Evolutionary conservation across 2,113 vertebrate genomes (phyloP).

Genomic region (Bufo gargarizans): DNA sequence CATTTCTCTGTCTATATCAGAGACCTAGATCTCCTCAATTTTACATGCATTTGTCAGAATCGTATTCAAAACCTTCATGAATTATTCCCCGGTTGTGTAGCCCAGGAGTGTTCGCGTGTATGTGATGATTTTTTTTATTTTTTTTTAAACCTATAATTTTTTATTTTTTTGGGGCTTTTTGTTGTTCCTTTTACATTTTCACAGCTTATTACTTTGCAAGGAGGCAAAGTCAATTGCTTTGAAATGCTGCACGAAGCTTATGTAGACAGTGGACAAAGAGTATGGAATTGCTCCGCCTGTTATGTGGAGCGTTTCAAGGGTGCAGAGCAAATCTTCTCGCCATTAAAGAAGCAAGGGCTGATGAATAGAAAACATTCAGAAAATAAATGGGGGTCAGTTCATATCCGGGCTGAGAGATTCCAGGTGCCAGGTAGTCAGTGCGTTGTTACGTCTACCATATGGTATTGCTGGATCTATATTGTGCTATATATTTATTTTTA

Average conservation of each 20-base stretch:
- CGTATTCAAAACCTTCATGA: slow-evolving; percentile 55
- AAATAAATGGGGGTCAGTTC: neutral
- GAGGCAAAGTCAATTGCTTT: slow-evolving; percentile 44
- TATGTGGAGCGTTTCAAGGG: slow-evolving; percentile 14
- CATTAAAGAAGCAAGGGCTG: neutral
- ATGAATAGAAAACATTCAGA: slow-evolving; percentile 10
- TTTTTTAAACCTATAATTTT: neutral
- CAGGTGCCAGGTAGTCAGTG: neutral
- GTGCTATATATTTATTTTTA: too few species aligned
- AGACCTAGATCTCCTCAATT: slow-evolving; percentile 38
- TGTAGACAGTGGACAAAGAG: slow-evolving; percentile 27
- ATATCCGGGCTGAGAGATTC: neutral
- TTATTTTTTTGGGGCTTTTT: neutral
- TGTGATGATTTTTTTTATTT: slow-evolving; percentile 10
- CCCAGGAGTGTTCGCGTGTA: slow-evolving; percentile 2
- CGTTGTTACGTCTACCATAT: neutral
- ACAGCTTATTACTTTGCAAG: slow-evolving; percentile 47
- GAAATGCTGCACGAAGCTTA: slow-evolving; percentile 32
- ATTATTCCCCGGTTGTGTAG: slow-evolving; percentile 49
- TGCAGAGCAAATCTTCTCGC: neutral
- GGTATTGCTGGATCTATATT: neutral
- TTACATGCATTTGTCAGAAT: slow-evolving; percentile 50
- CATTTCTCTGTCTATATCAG: slow-evolving; percentile 35
- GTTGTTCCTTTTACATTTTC: slow-evolving; percentile 24
- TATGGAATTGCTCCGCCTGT: slow-evolving; percentile 24